A percentile compares a stretch with the other conserved stretches of the same genome.
These are phyloP conservation scores for Anticlea derivata DNA, from an alignment of 2,888 invertebrate genomes.

Conservation along the genomic window DNA sequence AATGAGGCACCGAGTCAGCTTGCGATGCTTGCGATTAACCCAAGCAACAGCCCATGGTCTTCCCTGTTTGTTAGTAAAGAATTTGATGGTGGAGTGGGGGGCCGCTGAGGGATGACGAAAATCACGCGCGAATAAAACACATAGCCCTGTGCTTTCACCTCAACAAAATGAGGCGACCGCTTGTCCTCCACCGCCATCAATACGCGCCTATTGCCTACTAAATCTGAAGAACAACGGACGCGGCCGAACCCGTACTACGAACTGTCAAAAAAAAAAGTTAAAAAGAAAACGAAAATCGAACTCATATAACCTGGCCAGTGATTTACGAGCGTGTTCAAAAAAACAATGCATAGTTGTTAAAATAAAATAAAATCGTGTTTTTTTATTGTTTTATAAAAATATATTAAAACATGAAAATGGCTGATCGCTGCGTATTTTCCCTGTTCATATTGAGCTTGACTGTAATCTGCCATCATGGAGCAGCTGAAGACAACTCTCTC, in stretches of 20 bases:
- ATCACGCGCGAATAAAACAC: conserved; percentile 75
- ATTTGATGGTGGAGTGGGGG: conserved; percentile 57
- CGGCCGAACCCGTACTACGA: conserved; percentile 51
- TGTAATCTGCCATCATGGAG: conserved; percentile 61
- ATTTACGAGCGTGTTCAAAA: conserved; percentile 40
- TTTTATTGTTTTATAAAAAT: conserved; percentile 33
- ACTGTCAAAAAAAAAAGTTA: conserved; percentile 32
- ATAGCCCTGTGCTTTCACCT: conserved; percentile 78
- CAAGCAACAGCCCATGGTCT: conserved; percentile 35
- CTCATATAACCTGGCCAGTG: conserved; percentile 36
- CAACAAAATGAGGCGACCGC: conserved; percentile 72
- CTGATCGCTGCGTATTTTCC: conserved; percentile 57
- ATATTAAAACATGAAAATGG: conserved; percentile 57
- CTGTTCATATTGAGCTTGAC: conserved; percentile 65
- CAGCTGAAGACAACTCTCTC: conserved; percentile 60
- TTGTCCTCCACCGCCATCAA: conserved; percentile 54
- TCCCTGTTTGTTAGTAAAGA: conserved; percentile 40
- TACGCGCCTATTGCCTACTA: conserved; percentile 60
- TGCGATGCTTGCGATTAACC: conserved; percentile 35
- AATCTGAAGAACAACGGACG: conserved; percentile 64
- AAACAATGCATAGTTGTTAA: conserved; percentile 41
- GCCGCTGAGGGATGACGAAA: conserved; percentile 75
- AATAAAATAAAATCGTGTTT: conserved; percentile 35
- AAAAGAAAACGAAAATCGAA: conserved; percentile 4
- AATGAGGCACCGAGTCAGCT: conserved; percentile 27